A percentile compares a stretch with the other conserved stretches of the same genome.
Evolutionary conservation across 2,888 invertebrate genomes (phyloP).

Genomic region (Drosophila anomalata): DNA sequence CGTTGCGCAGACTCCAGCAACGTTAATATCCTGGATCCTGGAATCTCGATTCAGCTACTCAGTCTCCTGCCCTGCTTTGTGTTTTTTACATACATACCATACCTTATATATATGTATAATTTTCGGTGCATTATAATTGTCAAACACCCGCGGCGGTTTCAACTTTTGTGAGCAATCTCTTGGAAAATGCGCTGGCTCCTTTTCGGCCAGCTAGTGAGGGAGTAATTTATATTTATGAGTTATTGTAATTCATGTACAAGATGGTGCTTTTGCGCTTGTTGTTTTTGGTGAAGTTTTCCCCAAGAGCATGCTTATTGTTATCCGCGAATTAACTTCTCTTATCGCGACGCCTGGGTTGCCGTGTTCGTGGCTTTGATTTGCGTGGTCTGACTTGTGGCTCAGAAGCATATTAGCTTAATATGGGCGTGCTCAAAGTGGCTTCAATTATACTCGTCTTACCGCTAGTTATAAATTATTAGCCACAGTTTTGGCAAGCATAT

Average conservation of each 20-base stretch:
- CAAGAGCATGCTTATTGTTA: constrained; percentile 77
- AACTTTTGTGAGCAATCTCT: constrained; percentile 39
- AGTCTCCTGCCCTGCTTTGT: constrained; percentile 8
- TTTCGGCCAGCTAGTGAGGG: constrained; percentile 48
- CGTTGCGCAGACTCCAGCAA: constrained; percentile 22
- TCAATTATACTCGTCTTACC: constrained; percentile 52
- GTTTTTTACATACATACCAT: constrained; percentile 1
- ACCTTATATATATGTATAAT: constrained; percentile 3
- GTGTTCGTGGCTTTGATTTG: constrained; percentile 58
- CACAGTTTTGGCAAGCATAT: constrained; percentile 59
- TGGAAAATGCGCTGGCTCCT: constrained; percentile 26
- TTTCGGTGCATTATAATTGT: constrained; percentile 67
- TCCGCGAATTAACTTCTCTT: constrained; percentile 77
- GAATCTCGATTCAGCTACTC: constrained; percentile 39
- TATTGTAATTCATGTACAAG: constrained; percentile 67
- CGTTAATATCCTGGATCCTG: constrained; percentile 16
- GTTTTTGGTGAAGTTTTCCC: constrained; percentile 38
- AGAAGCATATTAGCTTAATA: constrained; percentile 55
- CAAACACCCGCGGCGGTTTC: constrained; percentile 65
- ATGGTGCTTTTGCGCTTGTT: constrained; percentile 34
- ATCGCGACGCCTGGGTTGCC: constrained; percentile 58
- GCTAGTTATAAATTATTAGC: constrained; percentile 75
- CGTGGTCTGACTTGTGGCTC: constrained; percentile 51
- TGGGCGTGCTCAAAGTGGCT: constrained; percentile 64
- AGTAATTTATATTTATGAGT: constrained; percentile 78